Conservation (phyloP, 2,113 vertebrate species). For the Tamias sibiricus region DNA sequence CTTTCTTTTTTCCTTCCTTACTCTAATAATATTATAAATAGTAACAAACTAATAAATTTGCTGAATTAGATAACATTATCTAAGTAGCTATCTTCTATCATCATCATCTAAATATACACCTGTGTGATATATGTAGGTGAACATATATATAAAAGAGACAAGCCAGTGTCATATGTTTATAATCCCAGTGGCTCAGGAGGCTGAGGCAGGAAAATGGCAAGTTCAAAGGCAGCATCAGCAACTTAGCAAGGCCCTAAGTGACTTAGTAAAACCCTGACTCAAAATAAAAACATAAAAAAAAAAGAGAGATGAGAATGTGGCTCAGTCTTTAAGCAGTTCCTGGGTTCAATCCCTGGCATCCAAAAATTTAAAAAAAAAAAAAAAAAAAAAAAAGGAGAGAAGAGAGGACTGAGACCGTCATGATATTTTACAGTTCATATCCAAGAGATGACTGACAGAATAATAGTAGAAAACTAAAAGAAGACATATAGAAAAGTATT, state of each 20-base stretch:
- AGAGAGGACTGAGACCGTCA: neutral
- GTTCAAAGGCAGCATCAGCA: no score
- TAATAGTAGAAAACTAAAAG: constrained; percentile 53
- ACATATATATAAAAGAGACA: neutral
- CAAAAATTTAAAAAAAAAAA: no score
- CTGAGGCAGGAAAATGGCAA: no score
- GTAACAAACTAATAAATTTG: neutral
- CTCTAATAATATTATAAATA: neutral
- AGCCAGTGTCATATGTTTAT: no score
- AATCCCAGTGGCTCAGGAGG: no score
- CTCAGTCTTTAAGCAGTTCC: no score
- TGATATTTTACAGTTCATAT: constrained; percentile 51
- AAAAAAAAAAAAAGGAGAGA: neutral
- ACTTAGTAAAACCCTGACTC: no score
- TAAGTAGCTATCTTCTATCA: neutral
- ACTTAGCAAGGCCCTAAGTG: no score
- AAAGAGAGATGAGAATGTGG: no score
- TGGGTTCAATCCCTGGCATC: no score
- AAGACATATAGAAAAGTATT: constrained; percentile 39
- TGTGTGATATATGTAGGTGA: neutral
- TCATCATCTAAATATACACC: neutral
- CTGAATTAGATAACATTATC: neutral
- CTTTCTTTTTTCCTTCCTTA: neutral
- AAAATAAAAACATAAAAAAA: no score
- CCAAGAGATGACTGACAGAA: constrained; percentile 44